These are phyloP conservation scores for Eptesicus fuscus DNA, from an alignment of 2,113 vertebrate genomes.

Conservation along the genomic window DNA sequence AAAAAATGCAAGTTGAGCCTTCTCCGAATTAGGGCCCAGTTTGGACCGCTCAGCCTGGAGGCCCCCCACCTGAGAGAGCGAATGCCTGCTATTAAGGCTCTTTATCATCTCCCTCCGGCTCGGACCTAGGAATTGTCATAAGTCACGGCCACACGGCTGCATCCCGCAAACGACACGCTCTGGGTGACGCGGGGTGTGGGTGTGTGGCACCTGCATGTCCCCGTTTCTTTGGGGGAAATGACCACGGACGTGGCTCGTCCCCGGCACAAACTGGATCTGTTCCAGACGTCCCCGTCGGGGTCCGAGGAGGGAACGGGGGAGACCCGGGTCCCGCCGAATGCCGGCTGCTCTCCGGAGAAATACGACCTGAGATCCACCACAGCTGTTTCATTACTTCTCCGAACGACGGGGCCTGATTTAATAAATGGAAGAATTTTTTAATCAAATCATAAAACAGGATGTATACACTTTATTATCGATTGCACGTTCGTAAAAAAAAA, in stretches of 20 bases:
- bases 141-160: background rate
- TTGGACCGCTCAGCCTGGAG: background rate
- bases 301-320: background rate
- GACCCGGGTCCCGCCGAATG: background rate
- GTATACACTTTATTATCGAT: conserved; percentile 77
- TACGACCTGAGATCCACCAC: conserved; percentile 44
- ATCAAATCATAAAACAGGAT: conserved; percentile 55
- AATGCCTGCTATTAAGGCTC: background rate
- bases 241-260: rapidly evolving
- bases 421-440: conserved; percentile 56
- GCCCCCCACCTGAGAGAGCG: background rate
- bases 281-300: background rate
- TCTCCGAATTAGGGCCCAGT: background rate
- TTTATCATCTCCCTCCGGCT: background rate
- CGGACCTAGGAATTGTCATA: background rate
- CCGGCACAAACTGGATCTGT: rapidly evolving
- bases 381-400: conserved; percentile 58
- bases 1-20: background rate
- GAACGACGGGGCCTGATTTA: conserved; percentile 35
- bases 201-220: rapidly evolving
- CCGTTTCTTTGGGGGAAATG: too few relatives aligned
- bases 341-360: conserved; percentile 22
- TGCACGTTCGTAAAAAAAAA: conserved; percentile 30
- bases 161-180: background rate
- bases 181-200: rapidly evolving